Evolutionary conservation across 2,888 invertebrate genomes (phyloP).

Genomic region (Heliconius erato): DNA sequence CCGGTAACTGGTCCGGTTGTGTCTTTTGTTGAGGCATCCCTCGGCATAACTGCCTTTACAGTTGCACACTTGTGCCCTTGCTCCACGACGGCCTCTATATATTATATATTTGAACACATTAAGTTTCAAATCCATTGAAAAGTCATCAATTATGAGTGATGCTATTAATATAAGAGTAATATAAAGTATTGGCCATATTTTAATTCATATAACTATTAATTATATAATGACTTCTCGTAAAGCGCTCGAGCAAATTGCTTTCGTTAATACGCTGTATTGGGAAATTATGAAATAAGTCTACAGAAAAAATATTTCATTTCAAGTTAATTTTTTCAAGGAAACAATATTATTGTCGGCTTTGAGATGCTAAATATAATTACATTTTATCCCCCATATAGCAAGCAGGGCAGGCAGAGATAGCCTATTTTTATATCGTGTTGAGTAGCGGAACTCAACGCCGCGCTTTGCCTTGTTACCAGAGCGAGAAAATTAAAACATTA

Average conservation of each 20-base stretch:
- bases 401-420: no score
- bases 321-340: background rate
- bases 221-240: constrained; percentile 21
- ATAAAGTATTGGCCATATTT: constrained; percentile 8
- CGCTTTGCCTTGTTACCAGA: no score
- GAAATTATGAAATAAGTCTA: constrained; percentile 10
- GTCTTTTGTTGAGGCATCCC: no score
- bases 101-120: background rate
- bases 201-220: constrained; percentile 14
- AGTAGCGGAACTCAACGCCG: no score
- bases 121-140: background rate
- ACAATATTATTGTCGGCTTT: background rate
- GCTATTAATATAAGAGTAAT: constrained; percentile 8
- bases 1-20: no score
- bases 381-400: no score
- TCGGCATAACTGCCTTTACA: no score
- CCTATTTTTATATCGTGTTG: no score
- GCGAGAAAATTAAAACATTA: no score
- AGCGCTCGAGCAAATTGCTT: constrained; percentile 14
- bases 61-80: no score
- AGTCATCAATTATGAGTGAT: constrained; percentile 1
- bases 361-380: background rate
- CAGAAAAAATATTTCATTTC: constrained; percentile 1
- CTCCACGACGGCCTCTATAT: no score
- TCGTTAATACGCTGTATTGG: constrained; percentile 21